These are phyloP conservation scores for Nothoprocta perdicaria DNA, from an alignment of 2,113 vertebrate species.

Conservation along the genomic window DNA sequence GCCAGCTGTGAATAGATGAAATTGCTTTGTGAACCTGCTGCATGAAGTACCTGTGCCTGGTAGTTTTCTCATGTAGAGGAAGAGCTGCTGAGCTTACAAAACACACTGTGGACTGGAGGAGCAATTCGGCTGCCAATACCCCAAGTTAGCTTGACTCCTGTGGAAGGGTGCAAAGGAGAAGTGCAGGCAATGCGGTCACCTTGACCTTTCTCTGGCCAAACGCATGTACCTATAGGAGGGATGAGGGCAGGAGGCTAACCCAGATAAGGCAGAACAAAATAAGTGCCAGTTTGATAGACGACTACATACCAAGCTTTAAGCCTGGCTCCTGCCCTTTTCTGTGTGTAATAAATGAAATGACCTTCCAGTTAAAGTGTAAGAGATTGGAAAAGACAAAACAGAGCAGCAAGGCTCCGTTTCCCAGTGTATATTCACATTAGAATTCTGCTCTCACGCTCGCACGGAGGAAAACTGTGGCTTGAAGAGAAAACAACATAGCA, in stretches of 20 bases:
- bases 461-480: constrained; percentile 55
- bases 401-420: constrained; percentile 19
- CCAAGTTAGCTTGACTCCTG: background rate
- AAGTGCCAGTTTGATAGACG: constrained; percentile 66
- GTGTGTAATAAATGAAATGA: constrained; percentile 63
- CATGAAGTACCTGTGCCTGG: background rate
- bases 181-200: background rate
- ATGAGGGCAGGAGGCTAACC: constrained; percentile 28
- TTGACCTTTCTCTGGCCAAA: constrained; percentile 26
- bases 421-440: constrained; percentile 18
- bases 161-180: background rate
- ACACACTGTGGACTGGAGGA: background rate
- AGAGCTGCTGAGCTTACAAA: constrained; percentile 11
- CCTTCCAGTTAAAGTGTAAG: constrained; percentile 60
- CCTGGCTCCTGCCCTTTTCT: constrained; percentile 49
- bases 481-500: constrained; percentile 60
- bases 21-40: constrained; percentile 57
- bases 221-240: background rate
- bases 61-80: constrained; percentile 16
- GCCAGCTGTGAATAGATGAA: constrained; percentile 51
- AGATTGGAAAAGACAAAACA: constrained; percentile 59
- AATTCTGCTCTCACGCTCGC: constrained; percentile 56
- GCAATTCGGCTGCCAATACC: background rate
- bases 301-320: constrained; percentile 44
- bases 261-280: constrained; percentile 50